Percentiles rank a stretch among this genome's conserved stretches.
Evolutionary conservation across 64 coral and sea anemone genomes (phyloP).

Genomic region (Astreopora myriophthalma): DNA sequence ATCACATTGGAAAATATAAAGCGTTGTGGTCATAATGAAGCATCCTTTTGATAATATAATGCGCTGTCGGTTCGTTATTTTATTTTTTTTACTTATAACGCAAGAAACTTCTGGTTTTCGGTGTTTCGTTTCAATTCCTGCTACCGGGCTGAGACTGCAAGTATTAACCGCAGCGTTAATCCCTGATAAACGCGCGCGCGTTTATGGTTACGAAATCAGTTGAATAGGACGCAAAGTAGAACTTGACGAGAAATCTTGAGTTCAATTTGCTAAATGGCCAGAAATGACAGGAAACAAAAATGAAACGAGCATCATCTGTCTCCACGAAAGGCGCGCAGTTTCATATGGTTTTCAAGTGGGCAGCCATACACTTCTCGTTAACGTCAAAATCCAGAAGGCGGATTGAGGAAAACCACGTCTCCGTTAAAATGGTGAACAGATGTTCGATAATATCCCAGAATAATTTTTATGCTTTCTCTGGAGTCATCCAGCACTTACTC

Average conservation of each 20-base stretch:
- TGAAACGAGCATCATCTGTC: not conserved
- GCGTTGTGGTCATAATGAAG: not conserved
- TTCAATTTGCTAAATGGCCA: not conserved
- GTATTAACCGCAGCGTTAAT: conserved; percentile 6
- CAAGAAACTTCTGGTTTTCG: conserved; percentile 33
- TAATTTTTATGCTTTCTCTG: not conserved
- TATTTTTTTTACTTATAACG: conserved; percentile 6
- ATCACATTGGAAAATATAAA: not conserved
- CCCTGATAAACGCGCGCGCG: not conserved
- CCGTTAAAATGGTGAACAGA: not conserved
- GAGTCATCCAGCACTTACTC: too few relatives aligned
- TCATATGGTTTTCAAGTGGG: conserved; percentile 19
- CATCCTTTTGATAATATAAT: not conserved
- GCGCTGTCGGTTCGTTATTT: not conserved
- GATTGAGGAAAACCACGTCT: not conserved
- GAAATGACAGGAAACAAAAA: not conserved
- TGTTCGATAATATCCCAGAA: not conserved
- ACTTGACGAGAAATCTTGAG: not conserved
- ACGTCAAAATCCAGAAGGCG: conserved; percentile 25
- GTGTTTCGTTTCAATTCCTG: not conserved
- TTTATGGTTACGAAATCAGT: not conserved
- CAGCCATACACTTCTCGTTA: conserved; percentile 34
- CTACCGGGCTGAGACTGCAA: not conserved
- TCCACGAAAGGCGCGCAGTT: not conserved
- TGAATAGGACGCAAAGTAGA: not conserved